Conservation (phyloP, 2,888 invertebrate species). For the Boloria selene region DNA sequence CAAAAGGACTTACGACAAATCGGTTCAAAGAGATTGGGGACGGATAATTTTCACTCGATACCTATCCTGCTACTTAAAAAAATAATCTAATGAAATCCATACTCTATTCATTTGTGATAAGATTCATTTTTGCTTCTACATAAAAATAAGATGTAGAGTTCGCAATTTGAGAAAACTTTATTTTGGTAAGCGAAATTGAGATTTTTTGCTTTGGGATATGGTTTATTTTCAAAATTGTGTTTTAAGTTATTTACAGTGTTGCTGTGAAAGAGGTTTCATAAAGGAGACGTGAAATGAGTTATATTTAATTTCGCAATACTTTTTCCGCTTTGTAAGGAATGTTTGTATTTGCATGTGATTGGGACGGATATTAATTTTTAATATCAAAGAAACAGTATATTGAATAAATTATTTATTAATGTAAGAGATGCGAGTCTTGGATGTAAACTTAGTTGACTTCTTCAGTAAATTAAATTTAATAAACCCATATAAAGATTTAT, state of each 20-base stretch:
- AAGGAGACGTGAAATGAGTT: constrained; percentile 69
- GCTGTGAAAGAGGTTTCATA: constrained; percentile 59
- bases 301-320: constrained; percentile 63
- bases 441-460: background rate
- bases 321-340: constrained; percentile 49
- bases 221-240: constrained; percentile 37
- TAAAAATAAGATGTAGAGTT: constrained; percentile 9
- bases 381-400: constrained; percentile 26
- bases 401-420: constrained; percentile 20
- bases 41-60: constrained; percentile 71
- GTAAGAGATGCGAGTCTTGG: constrained; percentile 8
- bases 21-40: constrained; percentile 66
- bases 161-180: constrained; percentile 1
- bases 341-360: constrained; percentile 49
- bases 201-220: background rate
- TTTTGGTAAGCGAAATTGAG: constrained; percentile 8
- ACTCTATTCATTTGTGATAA: constrained; percentile 9
- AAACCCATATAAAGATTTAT: background rate
- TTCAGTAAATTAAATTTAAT: background rate
- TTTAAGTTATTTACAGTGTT: constrained; percentile 65
- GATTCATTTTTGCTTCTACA: constrained; percentile 22
- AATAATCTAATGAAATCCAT: constrained; percentile 27
- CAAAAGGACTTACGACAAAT: constrained; percentile 69
- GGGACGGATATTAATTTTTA: constrained; percentile 40
- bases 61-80: constrained; percentile 62